These are phyloP conservation scores for Metopia argyrocephala DNA, from an alignment of 2,888 invertebrate species.

Conservation along the genomic window DNA sequence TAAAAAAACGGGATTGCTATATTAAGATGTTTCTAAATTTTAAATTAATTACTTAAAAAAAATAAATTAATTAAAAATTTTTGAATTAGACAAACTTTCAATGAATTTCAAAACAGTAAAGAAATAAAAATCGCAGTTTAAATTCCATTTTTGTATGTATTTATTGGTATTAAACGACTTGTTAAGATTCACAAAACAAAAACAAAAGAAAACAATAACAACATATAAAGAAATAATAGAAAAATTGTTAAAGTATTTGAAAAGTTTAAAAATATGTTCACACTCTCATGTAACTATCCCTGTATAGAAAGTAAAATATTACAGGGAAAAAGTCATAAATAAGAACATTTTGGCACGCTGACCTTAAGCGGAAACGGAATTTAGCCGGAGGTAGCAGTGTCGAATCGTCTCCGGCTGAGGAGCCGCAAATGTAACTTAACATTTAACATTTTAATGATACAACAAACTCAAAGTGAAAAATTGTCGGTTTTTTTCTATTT, in stretches of 20 bases:
- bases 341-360: constrained; percentile 65
- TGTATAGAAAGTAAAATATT: constrained; percentile 27
- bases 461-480: constrained; percentile 28
- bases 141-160: too few relatives aligned
- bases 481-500: constrained; percentile 33
- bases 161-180: constrained; percentile 23
- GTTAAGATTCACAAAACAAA: constrained; percentile 15
- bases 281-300: neutral
- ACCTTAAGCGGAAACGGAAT: constrained; percentile 74
- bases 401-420: constrained; percentile 75
- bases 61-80: too few relatives aligned
- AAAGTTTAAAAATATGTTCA: neutral
- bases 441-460: neutral
- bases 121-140: too few relatives aligned
- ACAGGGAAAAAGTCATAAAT: constrained; percentile 57
- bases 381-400: constrained; percentile 76
- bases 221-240: neutral
- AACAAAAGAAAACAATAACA: too few relatives aligned
- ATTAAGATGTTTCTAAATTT: too few relatives aligned
- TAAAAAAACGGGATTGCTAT: too few relatives aligned
- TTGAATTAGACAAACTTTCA: too few relatives aligned
- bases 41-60: too few relatives aligned
- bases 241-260: neutral
- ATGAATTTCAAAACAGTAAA: too few relatives aligned
- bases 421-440: constrained; percentile 61